phyloP scores from a whole-genome alignment of 2,888 invertebrate genomes.

The Apamea crenata region DNA sequence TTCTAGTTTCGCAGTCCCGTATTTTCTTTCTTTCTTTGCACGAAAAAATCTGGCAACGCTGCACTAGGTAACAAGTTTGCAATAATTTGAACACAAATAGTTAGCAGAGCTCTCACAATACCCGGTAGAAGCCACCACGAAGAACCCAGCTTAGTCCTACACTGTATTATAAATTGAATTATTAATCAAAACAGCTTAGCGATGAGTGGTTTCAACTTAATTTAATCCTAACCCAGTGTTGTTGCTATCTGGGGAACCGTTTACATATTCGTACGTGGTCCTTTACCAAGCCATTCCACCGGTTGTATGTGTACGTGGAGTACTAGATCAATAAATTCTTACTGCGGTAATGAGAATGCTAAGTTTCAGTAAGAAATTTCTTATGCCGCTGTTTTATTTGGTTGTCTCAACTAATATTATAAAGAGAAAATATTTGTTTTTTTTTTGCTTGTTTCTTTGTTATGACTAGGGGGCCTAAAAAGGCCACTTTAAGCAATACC shows the following conservation, averaged over 20 bases:
- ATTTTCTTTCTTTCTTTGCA: too few relatives aligned
- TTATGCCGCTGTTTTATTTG: background rate
- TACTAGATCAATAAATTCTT: slow-evolving; percentile 32
- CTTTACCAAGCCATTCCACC: slow-evolving; percentile 14
- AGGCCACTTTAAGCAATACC: too few relatives aligned
- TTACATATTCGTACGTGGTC: slow-evolving; percentile 56
- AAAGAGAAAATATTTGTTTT: too few relatives aligned
- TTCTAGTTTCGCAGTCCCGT: background rate
- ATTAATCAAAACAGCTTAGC: slow-evolving; percentile 67
- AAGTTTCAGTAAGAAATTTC: background rate
- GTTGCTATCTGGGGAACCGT: slow-evolving; percentile 53
- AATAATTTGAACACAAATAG: slow-evolving; percentile 5
- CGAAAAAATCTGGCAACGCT: background rate
- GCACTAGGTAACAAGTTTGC: background rate
- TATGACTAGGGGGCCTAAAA: too few relatives aligned
- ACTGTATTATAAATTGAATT: slow-evolving; percentile 64
- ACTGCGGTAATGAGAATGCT: slow-evolving; percentile 32
- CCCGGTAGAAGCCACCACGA: slow-evolving; percentile 5
- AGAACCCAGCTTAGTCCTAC: slow-evolving; percentile 40
- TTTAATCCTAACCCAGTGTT: slow-evolving; percentile 64
- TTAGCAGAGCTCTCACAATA: slow-evolving; percentile 14
- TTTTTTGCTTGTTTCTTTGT: too few relatives aligned
- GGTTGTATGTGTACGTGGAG: slow-evolving; percentile 17
- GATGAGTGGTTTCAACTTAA: slow-evolving; percentile 65
- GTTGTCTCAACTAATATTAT: background rate